Evolutionary conservation across 2,113 vertebrate genomes (phyloP).

Genomic region (Hymenochirus boettgeri): DNA sequence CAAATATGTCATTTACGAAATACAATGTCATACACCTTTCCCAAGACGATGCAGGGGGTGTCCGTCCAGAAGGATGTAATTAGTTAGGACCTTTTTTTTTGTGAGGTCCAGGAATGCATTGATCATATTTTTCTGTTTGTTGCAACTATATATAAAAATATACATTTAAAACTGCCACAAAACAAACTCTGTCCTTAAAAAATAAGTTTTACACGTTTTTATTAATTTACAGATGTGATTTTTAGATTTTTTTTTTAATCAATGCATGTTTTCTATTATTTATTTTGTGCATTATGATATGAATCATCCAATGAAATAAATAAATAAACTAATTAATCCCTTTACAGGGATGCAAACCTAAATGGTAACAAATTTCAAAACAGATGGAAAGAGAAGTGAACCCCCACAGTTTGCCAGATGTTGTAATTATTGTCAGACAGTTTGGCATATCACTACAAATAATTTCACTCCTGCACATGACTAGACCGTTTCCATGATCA

Average conservation of each 20-base stretch:
- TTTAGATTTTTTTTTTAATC: too few relatives aligned
- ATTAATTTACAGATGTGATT: background rate
- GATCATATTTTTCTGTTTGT: too few relatives aligned
- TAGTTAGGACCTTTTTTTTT: too few relatives aligned
- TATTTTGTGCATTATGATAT: background rate
- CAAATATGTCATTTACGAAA: too few relatives aligned
- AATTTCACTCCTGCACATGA: conserved; percentile 49
- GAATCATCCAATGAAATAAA: background rate
- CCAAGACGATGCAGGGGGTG: too few relatives aligned
- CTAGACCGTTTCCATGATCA: conserved; percentile 21
- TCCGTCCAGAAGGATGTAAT: too few relatives aligned
- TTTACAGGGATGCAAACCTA: conserved; percentile 21
- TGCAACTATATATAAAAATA: too few relatives aligned
- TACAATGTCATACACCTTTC: too few relatives aligned
- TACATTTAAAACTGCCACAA: too few relatives aligned
- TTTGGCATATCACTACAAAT: conserved; percentile 49
- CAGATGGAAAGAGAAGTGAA: conserved; percentile 27
- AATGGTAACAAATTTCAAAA: conserved; percentile 37
- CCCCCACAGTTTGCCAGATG: conserved; percentile 28
- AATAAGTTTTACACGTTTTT: too few relatives aligned
- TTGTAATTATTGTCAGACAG: conserved; percentile 46
- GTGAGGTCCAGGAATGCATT: too few relatives aligned
- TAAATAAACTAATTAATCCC: conserved; percentile 12
- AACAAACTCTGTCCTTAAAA: too few relatives aligned
- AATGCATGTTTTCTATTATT: background rate